A percentile compares a stretch with the other conserved stretches of the same genome.
Evolutionary conservation across 2,888 invertebrate species (phyloP).

Genomic region (Zygothrica quintamaculata): DNA sequence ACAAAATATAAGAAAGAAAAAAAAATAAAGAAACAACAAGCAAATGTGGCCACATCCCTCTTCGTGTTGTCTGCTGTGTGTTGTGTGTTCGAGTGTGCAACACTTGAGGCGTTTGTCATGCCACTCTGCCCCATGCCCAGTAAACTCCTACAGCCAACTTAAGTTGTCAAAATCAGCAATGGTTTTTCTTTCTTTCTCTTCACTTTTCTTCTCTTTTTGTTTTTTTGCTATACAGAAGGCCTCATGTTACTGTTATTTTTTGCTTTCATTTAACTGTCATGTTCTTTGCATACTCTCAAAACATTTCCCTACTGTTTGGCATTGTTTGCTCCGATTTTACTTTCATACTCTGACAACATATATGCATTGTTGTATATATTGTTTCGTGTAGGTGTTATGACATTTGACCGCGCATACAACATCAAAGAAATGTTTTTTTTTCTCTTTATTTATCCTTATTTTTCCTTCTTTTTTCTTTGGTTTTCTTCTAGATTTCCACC

Average conservation of each 20-base stretch:
- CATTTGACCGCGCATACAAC: constrained; percentile 63
- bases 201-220: too few relatives aligned
- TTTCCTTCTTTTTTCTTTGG: too few relatives aligned
- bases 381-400: constrained; percentile 51
- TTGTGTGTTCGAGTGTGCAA: constrained; percentile 25
- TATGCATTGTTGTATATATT: constrained; percentile 9
- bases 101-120: constrained; percentile 51
- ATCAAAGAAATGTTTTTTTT: constrained; percentile 66
- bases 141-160: constrained; percentile 51
- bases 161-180: constrained; percentile 78
- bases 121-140: background rate
- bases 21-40: too few relatives aligned
- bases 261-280: constrained; percentile 65
- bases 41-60: constrained; percentile 46
- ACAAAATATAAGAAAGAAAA: constrained; percentile 27
- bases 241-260: constrained; percentile 51
- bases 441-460: too few relatives aligned
- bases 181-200: constrained; percentile 41
- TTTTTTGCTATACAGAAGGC: constrained; percentile 22
- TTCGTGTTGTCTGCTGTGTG: too few relatives aligned
- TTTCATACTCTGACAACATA: background rate
- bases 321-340: constrained; percentile 37
- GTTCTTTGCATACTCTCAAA: constrained; percentile 56
- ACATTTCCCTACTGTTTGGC: constrained; percentile 18
- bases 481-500: background rate